Evolutionary conservation across 2,113 vertebrate genomes (phyloP).

Genomic region (Lichenostomus cassidix): DNA sequence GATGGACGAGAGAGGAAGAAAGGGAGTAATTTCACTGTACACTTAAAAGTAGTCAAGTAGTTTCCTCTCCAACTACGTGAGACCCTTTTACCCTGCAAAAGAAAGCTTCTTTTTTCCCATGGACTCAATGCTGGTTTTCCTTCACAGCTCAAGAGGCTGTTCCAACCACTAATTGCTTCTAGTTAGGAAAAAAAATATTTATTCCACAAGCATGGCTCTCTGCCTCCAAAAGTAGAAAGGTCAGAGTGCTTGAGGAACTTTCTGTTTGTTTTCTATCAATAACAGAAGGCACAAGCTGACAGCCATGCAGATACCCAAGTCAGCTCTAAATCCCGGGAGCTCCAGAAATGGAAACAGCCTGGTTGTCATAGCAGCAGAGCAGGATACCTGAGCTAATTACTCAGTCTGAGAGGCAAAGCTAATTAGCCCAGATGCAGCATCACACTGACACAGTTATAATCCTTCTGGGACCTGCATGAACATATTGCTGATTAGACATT

Average conservation of each 20-base stretch:
- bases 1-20: not conserved
- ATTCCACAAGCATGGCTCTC: not conserved
- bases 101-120: not conserved
- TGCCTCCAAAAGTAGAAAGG: not conserved
- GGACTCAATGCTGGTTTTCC: not conserved
- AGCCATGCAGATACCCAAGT: not conserved
- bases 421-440: slow-evolving; percentile 51
- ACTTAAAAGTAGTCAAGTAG: not conserved
- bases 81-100: not conserved
- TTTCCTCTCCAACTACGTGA: not conserved
- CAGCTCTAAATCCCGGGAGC: not conserved
- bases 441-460: slow-evolving; percentile 42
- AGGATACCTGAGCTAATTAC: slow-evolving; percentile 62
- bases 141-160: slow-evolving; percentile 1
- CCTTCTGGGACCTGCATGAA: not conserved
- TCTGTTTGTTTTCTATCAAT: slow-evolving; percentile 30
- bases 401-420: slow-evolving; percentile 41
- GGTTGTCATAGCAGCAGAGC: slow-evolving; percentile 56
- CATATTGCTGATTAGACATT: slow-evolving; percentile 2
- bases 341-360: slow-evolving; percentile 39
- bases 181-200: not conserved
- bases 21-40: not conserved
- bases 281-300: slow-evolving; percentile 39
- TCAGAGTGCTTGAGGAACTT: not conserved
- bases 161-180: slow-evolving; percentile 24